A percentile compares a stretch with the other conserved stretches of the same genome.
Conservation (phyloP, 1,140 invertebrate genomes). For the Neodiprion pinetum region DNA sequence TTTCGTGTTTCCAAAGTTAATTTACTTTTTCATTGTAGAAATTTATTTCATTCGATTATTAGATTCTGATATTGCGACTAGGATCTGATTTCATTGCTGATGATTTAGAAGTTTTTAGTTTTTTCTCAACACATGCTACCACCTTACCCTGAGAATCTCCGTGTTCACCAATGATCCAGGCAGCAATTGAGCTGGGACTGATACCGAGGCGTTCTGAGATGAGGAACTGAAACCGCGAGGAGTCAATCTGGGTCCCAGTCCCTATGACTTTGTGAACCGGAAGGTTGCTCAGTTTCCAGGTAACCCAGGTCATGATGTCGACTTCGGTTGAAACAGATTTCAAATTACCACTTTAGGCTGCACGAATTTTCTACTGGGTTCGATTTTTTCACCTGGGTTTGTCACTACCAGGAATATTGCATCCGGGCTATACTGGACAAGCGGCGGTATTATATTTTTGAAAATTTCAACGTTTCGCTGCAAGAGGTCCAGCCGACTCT, state of each 20-base stretch:
- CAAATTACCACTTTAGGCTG: neutral
- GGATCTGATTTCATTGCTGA: neutral
- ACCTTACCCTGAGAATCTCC: constrained; percentile 68
- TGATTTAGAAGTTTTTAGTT: neutral
- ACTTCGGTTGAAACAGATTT: constrained; percentile 51
- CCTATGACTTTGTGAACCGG: constrained; percentile 69
- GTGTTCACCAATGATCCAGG: constrained; percentile 71
- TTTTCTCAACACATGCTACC: neutral
- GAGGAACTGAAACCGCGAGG: constrained; percentile 67
- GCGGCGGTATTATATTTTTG: constrained; percentile 65
- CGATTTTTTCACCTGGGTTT: constrained; percentile 64
- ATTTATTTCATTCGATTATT: neutral
- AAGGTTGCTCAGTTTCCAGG: constrained; percentile 73
- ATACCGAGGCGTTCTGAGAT: constrained; percentile 67
- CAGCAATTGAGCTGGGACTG: constrained; percentile 64
- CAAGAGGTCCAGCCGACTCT: constrained; percentile 64
- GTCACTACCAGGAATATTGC: constrained; percentile 67
- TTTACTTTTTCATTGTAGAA: constrained; percentile 15
- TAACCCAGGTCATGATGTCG: constrained; percentile 70
- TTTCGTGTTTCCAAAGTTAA: constrained; percentile 19
- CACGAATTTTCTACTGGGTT: neutral
- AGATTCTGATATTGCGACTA: neutral
- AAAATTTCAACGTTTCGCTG: constrained; percentile 69
- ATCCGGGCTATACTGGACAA: constrained; percentile 67
- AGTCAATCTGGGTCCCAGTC: constrained; percentile 70